Evolutionary conservation across 2,113 vertebrate genomes (phyloP).

Genomic region (Poicephalus meyeri): DNA sequence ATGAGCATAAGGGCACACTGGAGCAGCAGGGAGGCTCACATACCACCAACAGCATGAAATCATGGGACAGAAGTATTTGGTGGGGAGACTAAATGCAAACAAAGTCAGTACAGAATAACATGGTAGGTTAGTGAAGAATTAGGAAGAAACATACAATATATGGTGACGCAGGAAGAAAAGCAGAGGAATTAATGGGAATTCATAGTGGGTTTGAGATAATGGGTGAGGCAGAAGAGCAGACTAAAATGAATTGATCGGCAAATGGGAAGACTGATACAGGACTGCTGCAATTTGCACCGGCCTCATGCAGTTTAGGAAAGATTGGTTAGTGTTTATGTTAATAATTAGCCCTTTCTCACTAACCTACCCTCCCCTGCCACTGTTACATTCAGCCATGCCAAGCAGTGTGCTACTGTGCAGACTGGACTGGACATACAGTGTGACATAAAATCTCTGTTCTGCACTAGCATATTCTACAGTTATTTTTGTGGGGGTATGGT

Average conservation of each 20-base stretch:
- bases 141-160: not conserved
- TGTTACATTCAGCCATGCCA: not conserved
- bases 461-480: not conserved
- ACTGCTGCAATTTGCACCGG: not conserved
- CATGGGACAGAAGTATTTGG: not conserved
- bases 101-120: not conserved
- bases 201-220: not conserved
- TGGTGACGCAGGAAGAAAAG: not conserved
- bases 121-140: not conserved
- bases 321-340: not conserved
- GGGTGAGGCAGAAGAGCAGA: not conserved
- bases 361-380: not conserved
- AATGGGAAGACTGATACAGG: not conserved
- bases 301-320: not conserved
- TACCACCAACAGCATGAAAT: not conserved
- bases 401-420: not conserved
- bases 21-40: rapidly evolving
- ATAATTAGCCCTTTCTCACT: not conserved
- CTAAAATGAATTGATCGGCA: not conserved
- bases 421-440: not conserved
- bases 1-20: not conserved
- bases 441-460: not conserved
- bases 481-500: not conserved
- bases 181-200: not conserved
- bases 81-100: not conserved